Percentiles rank a stretch among this genome's conserved stretches.
These are phyloP conservation scores for Pseudococcus jackbeardsleyi DNA, from an alignment of 2,888 invertebrate species.

Conservation along the genomic window DNA sequence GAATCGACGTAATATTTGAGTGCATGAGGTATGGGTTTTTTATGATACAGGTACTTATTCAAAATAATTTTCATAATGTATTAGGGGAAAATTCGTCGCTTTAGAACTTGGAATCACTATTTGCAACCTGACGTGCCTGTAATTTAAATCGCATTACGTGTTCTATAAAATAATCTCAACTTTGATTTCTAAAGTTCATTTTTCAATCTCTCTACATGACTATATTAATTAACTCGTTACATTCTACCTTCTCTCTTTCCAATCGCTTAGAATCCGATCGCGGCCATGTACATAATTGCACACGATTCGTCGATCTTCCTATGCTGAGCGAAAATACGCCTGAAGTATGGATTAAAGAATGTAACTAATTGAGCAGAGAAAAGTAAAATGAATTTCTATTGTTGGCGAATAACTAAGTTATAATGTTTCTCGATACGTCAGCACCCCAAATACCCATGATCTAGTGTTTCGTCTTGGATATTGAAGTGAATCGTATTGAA, in stretches of 20 bases:
- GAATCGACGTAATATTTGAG: not conserved
- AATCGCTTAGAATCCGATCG: conserved; percentile 50
- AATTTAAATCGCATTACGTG: conserved; percentile 47
- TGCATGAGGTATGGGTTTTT: not conserved
- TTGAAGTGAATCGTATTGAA: no score
- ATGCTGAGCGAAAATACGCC: conserved; percentile 40
- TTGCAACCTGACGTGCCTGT: conserved; percentile 16
- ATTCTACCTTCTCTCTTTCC: conserved; percentile 51
- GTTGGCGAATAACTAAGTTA: conserved; percentile 13
- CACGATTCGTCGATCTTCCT: conserved; percentile 33
- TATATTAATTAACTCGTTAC: conserved; percentile 55
- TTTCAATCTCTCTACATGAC: conserved; percentile 56
- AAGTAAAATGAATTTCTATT: conserved; percentile 52
- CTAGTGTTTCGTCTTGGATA: not conserved
- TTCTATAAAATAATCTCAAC: conserved; percentile 16
- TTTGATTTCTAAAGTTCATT: conserved; percentile 57
- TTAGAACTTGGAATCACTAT: not conserved
- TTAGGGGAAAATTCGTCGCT: not conserved
- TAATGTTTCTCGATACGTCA: not conserved
- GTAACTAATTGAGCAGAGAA: conserved; percentile 39
- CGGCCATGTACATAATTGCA: conserved; percentile 42
- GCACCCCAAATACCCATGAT: not conserved
- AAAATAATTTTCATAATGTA: not conserved
- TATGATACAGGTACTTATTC: not conserved
- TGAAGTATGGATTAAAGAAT: conserved; percentile 53